Base-by-base conservation (phyloP, 2,797 vertebrate species). In the Fistularia tabacaria region DNA sequence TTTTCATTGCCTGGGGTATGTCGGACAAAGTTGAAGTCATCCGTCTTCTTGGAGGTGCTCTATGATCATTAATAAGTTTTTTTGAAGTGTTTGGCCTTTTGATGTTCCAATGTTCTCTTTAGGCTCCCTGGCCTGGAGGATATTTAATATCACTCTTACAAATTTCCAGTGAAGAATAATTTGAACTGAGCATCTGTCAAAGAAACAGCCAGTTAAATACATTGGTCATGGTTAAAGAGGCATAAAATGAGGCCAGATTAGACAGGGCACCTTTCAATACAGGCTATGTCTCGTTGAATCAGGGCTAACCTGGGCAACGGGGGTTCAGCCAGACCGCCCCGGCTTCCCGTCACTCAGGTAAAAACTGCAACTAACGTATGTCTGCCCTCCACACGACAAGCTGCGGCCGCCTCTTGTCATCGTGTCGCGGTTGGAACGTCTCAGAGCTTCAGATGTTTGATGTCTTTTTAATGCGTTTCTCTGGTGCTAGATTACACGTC, bases 181-280 rank as follows among this genome's bases (percentile, higher is more conserved):
- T 92, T 89, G 84, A 90, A 85, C 85, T 73, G 83, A 88, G 88
- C 85, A 90, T 92, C 88, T 90, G 90, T 91, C 88, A 87, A 90
- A 90, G 89, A 89, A 90, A 88, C 87, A 84, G 87, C 84, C 85
- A 86, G 90, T 91, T 91, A 92, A 92, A 92, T 90, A 91, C 89
- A 89, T 90, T 88, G 88, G 91, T 92, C 89, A 88, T 82, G 80
- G 89, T 90, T 90, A 91, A 92, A 90, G 79, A 91, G 90, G 88
- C 91, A 90, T 90, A 92, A 92, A 92, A 92, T 92, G 84, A 91
- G 87, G 86, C 77, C 76, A 86, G 90, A 91, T 92, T 92, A 91
- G 87, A 82, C 75, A 68, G 85, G 83, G 84, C 85, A 91, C 90
- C 89, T 91, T 89, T 86, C 78, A 83, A 69, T 85, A 76, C 74